phyloP scores from a whole-genome alignment of 2,113 vertebrate genomes.

The Odocoileus hemionus region DNA sequence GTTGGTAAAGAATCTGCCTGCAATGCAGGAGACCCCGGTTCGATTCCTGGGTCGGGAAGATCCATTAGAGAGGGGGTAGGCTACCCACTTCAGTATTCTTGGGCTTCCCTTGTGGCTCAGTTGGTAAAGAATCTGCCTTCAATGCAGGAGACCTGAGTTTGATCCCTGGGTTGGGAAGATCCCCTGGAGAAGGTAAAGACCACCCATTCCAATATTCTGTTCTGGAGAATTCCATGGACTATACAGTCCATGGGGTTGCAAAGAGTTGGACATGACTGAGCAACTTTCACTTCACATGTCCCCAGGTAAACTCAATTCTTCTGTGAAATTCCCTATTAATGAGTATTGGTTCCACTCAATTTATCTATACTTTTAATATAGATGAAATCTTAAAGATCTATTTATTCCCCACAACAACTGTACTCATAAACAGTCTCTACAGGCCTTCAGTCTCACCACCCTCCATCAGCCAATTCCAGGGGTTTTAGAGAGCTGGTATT shows the following conservation, averaged over 20 bases:
- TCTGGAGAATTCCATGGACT: background rate
- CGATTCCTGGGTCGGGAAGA: background rate
- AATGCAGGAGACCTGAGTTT: background rate
- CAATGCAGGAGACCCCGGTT: fast-evolving
- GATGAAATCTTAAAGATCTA: background rate
- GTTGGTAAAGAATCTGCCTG: background rate
- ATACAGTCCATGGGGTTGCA: background rate
- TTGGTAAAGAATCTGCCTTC: background rate
- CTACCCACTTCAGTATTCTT: background rate
- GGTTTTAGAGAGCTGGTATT: background rate
- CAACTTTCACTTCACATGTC: background rate
- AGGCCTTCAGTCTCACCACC: background rate
- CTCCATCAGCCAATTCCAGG: background rate
- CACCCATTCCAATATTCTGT: background rate
- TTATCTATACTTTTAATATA: background rate
- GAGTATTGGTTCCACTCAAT: background rate
- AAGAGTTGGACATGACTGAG: background rate
- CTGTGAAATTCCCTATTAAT: background rate
- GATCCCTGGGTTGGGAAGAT: background rate
- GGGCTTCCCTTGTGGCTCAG: background rate
- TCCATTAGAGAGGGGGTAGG: background rate
- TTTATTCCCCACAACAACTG: background rate
- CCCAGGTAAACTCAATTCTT: background rate
- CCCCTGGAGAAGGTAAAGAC: background rate
- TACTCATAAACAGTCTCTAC: background rate